These are phyloP conservation scores for Cydia splendana DNA, from an alignment of 1,140 invertebrate species.

Conservation along the genomic window DNA sequence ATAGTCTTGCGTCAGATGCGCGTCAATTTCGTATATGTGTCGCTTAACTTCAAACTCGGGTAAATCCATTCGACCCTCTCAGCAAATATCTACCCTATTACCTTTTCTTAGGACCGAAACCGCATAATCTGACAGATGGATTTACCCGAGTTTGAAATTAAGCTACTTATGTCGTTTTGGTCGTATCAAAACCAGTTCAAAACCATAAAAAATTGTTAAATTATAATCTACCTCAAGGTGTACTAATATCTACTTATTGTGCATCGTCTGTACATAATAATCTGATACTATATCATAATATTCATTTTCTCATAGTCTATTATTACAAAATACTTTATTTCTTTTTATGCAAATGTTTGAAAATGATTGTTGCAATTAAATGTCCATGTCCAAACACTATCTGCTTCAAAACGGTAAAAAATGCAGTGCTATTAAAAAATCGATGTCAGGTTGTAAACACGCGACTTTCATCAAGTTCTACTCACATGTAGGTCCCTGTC, in stretches of 20 bases:
- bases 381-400: slow-evolving; percentile 31
- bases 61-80: no score
- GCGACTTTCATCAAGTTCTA: slow-evolving; percentile 9
- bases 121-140: no score
- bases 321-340: slow-evolving; percentile 5
- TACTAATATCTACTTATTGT: not conserved
- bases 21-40: no score
- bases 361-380: slow-evolving; percentile 12
- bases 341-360: not conserved
- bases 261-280: not conserved
- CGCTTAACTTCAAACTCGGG: no score
- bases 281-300: not conserved
- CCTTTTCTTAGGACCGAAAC: no score
- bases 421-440: slow-evolving; percentile 32
- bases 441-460: slow-evolving; percentile 1
- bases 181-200: no score
- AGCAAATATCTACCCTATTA: no score
- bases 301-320: slow-evolving; percentile 7
- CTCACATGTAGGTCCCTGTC: slow-evolving; percentile 11
- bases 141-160: no score
- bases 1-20: no score
- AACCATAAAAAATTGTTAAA: no score
- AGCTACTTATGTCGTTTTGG: no score
- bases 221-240: not conserved
- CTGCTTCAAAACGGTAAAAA: slow-evolving; percentile 16